A percentile compares a stretch with the other conserved stretches of the same genome.
Evolutionary conservation across 2,113 vertebrate species (phyloP).

Genomic region (Pelusios castaneus): DNA sequence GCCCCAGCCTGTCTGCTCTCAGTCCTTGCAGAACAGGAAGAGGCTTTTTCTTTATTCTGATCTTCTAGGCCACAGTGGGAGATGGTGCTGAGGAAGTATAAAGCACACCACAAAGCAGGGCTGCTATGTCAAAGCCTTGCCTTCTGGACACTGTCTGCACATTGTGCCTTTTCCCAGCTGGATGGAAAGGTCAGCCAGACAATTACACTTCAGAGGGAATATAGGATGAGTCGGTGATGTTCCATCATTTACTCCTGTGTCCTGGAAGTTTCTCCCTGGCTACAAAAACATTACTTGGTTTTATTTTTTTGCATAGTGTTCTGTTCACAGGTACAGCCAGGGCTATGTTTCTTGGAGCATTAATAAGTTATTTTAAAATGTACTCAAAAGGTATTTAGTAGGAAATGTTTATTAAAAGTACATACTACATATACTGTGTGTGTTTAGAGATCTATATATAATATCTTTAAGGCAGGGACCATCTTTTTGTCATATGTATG

Average conservation of each 20-base stretch:
- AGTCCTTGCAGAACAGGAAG: not conserved
- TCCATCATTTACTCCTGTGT: not conserved
- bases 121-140: not conserved
- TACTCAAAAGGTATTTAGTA: not conserved
- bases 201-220: not conserved
- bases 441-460: not conserved
- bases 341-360: not conserved
- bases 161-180: constrained; percentile 28
- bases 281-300: not conserved
- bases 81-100: not conserved
- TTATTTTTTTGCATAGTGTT: not conserved
- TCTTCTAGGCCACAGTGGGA: not conserved
- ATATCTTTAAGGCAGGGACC: not conserved
- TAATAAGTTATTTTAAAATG: not conserved
- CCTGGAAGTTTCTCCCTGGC: not conserved
- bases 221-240: not conserved
- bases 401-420: not conserved
- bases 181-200: constrained; percentile 38
- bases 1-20: not conserved
- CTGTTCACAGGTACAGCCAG: not conserved
- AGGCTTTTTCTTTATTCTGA: not conserved
- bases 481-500: not conserved
- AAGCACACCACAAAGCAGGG: not conserved
- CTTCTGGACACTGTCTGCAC: not conserved
- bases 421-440: not conserved